phyloP scores from a whole-genome alignment of 2,113 vertebrate species.

The Ammodramus savannarum region DNA sequence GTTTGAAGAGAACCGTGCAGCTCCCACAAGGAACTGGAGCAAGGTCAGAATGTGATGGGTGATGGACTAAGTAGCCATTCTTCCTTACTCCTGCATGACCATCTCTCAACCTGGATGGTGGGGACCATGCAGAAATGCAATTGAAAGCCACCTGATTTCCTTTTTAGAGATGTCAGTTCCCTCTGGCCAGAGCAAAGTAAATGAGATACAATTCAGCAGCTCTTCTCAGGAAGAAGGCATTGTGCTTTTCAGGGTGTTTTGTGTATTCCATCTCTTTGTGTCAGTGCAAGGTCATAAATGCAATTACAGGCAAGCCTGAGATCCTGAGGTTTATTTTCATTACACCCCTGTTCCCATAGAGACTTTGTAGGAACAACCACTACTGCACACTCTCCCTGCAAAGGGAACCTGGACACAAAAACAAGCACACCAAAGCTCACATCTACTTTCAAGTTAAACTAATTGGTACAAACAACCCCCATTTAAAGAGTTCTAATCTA shows the following conservation, averaged over 20 bases:
- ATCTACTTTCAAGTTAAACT: not conserved
- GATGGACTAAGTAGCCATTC: not conserved
- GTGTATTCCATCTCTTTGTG: not conserved
- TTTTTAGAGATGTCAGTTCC: not conserved
- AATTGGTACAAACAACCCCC: not conserved
- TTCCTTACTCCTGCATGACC: not conserved
- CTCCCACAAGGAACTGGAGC: not conserved
- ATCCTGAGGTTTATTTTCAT: not conserved
- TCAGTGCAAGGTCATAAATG: not conserved
- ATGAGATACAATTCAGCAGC: not conserved
- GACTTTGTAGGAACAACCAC: not conserved
- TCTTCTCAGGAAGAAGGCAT: not conserved
- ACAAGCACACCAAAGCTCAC: not conserved
- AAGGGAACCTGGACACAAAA: not conserved
- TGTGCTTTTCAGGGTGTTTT: not conserved
- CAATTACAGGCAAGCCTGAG: not conserved
- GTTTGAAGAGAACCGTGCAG: not conserved
- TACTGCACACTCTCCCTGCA: not conserved
- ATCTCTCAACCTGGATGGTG: not conserved
- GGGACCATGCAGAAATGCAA: not conserved
- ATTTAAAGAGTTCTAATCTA: not conserved
- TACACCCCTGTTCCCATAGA: not conserved
- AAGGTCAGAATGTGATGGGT: not conserved
- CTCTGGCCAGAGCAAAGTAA: not conserved
- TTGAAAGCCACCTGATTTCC: not conserved